Conservation (phyloP, 2,797 vertebrate species). For the Nyctalus aviator region DNA sequence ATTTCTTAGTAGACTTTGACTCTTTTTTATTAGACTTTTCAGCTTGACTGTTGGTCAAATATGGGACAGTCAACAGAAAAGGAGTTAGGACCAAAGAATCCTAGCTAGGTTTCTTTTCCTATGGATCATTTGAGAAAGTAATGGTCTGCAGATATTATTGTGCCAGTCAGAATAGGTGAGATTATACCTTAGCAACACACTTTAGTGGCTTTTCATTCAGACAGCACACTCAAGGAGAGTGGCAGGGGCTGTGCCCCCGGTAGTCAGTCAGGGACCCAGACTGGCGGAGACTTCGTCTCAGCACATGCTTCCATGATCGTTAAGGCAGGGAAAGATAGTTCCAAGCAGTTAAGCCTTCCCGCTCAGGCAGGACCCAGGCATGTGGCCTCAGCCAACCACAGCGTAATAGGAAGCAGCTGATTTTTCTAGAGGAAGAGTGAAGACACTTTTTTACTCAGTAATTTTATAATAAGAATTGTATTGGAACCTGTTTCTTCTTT, state of each 20-base stretch:
- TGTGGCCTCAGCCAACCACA: neutral
- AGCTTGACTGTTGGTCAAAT: neutral
- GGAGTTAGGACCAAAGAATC: neutral
- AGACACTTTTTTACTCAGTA: too few relatives aligned
- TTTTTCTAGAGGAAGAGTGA: too few relatives aligned
- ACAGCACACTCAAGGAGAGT: neutral
- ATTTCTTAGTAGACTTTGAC: constrained; percentile 8
- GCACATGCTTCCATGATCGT: neutral
- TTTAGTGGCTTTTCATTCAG: neutral
- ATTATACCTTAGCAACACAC: neutral
- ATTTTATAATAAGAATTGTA: too few relatives aligned
- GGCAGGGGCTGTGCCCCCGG: neutral
- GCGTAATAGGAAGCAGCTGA: neutral
- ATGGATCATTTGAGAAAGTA: neutral
- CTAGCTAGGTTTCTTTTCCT: neutral
- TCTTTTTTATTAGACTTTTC: constrained; percentile 7
- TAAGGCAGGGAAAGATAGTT: neutral
- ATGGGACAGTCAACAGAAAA: neutral
- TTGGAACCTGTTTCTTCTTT: too few relatives aligned
- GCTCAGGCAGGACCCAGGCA: neutral
- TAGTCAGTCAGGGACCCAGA: neutral
- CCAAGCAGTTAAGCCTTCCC: neutral
- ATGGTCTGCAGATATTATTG: neutral
- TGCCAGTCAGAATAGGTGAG: neutral
- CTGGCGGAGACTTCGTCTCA: neutral